These are phyloP conservation scores for Takifugu bimaculatus DNA, from an alignment of 2,113 vertebrate species.

Conservation along the genomic window DNA sequence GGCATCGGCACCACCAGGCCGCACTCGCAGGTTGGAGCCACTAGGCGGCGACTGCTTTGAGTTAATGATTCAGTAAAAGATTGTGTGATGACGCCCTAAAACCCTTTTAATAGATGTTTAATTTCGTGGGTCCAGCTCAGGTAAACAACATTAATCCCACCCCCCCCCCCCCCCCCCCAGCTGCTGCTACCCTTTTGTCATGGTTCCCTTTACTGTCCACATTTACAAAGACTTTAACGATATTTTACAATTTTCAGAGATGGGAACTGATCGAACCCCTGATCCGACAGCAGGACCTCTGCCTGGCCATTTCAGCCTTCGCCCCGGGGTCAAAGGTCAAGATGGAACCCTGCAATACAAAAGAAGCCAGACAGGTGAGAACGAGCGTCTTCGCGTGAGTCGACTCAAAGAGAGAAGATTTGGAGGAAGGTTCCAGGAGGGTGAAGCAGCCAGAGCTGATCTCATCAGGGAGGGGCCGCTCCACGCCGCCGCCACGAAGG, in stretches of 20 bases:
- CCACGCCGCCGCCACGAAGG: constrained; percentile 5
- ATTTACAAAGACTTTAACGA: too few species aligned
- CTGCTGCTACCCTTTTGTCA: too few species aligned
- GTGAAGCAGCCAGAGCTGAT: background rate
- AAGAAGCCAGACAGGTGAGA: constrained; percentile 90
- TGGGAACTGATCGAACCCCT: constrained; percentile 90
- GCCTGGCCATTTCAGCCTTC: constrained; percentile 85
- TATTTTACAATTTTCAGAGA: constrained; percentile 69
- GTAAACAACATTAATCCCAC: too few species aligned
- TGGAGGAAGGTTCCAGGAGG: too few species aligned
- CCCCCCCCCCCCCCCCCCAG: too few species aligned
- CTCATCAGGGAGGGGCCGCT: constrained; percentile 7
- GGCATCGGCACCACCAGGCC: constrained; percentile 77
- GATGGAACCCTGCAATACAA: constrained; percentile 86
- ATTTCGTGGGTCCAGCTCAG: too few species aligned
- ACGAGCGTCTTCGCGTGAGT: background rate
- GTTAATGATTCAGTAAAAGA: background rate
- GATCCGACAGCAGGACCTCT: constrained; percentile 91
- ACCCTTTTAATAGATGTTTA: too few species aligned
- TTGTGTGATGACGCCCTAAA: too few species aligned
- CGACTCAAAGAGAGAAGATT: constrained; percentile 1
- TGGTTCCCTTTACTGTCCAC: too few species aligned
- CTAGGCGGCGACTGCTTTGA: constrained; percentile 13
- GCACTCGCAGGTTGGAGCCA: constrained; percentile 81
- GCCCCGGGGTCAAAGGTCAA: constrained; percentile 83